These are phyloP conservation scores for Eupithecia vulgata DNA, from an alignment of 2,888 invertebrate genomes.

Conservation along the genomic window DNA sequence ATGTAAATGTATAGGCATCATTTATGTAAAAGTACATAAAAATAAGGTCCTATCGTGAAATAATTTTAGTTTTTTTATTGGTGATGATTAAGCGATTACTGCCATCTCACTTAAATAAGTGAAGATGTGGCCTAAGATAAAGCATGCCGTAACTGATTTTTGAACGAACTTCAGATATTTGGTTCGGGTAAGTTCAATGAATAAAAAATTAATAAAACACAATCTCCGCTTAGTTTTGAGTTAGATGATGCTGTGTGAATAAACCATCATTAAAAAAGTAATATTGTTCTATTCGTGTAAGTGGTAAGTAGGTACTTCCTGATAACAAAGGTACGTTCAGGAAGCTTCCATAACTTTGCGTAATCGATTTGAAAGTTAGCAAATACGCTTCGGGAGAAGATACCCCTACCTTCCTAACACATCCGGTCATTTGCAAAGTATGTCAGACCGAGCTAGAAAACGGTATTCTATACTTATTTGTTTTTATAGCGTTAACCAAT, in stretches of 20 bases:
- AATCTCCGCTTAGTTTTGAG: too few species aligned
- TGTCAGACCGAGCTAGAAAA: not conserved
- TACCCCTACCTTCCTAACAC: slow-evolving; percentile 7
- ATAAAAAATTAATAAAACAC: too few species aligned
- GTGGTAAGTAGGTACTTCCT: not conserved
- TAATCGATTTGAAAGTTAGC: slow-evolving; percentile 27
- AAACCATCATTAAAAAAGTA: not conserved
- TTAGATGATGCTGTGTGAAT: not conserved
- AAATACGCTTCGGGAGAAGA: slow-evolving; percentile 19
- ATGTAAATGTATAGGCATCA: too few species aligned
- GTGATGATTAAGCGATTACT: too few species aligned
- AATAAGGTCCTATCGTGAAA: too few species aligned
- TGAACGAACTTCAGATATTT: too few species aligned
- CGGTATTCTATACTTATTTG: not conserved
- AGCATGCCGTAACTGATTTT: too few species aligned
- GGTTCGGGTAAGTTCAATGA: too few species aligned
- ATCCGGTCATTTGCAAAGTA: slow-evolving; percentile 21
- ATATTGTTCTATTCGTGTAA: not conserved
- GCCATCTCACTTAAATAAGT: too few species aligned
- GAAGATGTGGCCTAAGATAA: too few species aligned
- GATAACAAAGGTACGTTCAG: slow-evolving; percentile 6
- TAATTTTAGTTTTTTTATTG: too few species aligned
- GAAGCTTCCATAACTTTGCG: slow-evolving; percentile 20
- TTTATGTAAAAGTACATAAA: too few species aligned
- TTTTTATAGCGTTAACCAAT: not conserved